Evolutionary conservation across 2,113 vertebrate species (phyloP), one percentile per base, ranked within the genome.

Genomic region (Vulpes lagopus): DNA sequence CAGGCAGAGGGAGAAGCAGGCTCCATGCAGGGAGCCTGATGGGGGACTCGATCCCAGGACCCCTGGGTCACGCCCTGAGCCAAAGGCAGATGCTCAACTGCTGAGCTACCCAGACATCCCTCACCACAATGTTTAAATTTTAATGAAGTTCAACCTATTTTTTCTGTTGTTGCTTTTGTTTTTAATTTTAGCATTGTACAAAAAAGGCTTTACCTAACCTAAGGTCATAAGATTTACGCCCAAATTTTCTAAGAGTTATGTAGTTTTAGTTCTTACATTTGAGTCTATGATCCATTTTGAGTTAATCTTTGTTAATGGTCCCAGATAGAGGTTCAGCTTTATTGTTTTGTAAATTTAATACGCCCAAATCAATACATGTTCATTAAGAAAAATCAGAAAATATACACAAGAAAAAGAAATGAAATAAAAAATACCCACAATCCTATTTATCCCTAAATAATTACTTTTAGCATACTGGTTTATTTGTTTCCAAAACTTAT

Each of bases 321-420:
- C 62, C 23, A 64, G 4, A 25, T 15, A 87, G 35, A 30, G 8
- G 17, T 25, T 25, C 20, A 35, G 89, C 43, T 64, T 60, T 23
- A 89, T 85, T 88, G 8, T 35, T 96, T 71, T 82, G 38, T 86
- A 30, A 60, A 65, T 67, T 88, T 91, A 94, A 78, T 82, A n/a
- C 57, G 55, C 76, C 19, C 17, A 59, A 71, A 53, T 12, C 32
- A 96, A 78, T 81, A 65, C 9, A 64, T n/a, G 0, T 64, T 84
- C 32, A 57, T 87, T 84, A 64, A 87, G 69, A 71, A 95, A 82
- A 91, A 69, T 82, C 55, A 76, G 11, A 78, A 97, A 81, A 84
- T 23, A 91, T 49, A 57, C 53, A 83, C 1, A 83, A 69, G 27
- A 64, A 60, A 95, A 71, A 78, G 71, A 3, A 89, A 89, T 62